Base-by-base conservation (phyloP, 2,888 invertebrate genomes). In the Parasteatoda lunata region DNA sequence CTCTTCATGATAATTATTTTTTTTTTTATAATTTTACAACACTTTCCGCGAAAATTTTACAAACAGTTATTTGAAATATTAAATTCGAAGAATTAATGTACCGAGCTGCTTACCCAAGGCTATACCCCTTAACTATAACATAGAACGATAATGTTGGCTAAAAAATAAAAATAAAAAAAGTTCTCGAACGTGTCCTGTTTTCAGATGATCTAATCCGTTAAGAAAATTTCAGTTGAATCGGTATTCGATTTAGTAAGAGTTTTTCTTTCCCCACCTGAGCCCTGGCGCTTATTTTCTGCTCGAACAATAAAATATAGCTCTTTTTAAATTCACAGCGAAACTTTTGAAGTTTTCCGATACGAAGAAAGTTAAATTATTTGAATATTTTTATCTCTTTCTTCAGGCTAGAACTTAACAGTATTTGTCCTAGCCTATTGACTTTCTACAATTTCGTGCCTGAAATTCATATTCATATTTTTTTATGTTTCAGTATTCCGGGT, bases 401-500 rank as follows among this genome's bases (percentile, higher is more conserved):
- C 48, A 45, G 30, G 30, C 30, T 54, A 54, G 11, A 30, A 45
- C 52, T 59, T 54, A 73, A 54, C 54, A 11, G 8, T 52, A 15
- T 15, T 51, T 72, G 51, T 15, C 15, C 8, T 13, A 15, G n/a
- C 15, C 13, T 49, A 71, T 48, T 48, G 71, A n/a, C 15, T 51
- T 51, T 51, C 15, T 69, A 51, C 7, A 51, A 30, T 72, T 15
- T 0, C n/a, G 6, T 72, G 71, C 71, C 15, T 13, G 9, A 49
- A n/a, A 59, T 11, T 8, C 48, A 59, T 72, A 15, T 4, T 65
- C 5, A 15, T 9, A 70, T 13, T 7, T 59, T 69, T 47, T 73
- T 85, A 59, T 66, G 13, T 90, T 90, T 6, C 91, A 92, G 92
- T 91, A 64, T 92, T 92, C 89, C 91, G 95, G 88, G 93, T 98